These are phyloP conservation scores for Muricea muricata DNA, from an alignment of 92 coral and sea anemone species.

Conservation along the genomic window DNA sequence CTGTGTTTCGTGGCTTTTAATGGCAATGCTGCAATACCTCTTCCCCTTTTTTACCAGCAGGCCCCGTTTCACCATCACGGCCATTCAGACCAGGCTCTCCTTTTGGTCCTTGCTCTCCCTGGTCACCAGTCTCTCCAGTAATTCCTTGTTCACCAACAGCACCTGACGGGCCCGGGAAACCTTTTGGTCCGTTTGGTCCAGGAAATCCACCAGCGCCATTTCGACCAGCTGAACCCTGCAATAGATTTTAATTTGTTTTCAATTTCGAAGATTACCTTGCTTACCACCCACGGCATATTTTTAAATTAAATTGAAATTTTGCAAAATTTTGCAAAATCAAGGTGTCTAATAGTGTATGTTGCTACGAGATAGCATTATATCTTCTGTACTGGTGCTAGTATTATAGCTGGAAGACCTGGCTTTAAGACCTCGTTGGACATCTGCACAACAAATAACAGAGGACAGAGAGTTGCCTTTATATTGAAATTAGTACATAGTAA, in stretches of 20 bases:
- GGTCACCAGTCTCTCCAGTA: slow-evolving; percentile 1
- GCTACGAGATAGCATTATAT: too few species aligned
- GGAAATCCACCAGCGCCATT: slow-evolving; percentile 4
- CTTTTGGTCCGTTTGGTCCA: neutral
- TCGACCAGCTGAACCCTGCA: slow-evolving; percentile 3
- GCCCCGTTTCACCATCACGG: neutral
- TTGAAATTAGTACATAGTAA: too few species aligned
- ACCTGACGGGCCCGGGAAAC: neutral
- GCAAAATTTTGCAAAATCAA: too few species aligned
- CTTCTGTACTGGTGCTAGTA: too few species aligned
- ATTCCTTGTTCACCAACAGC: neutral
- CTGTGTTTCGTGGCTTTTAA: neutral
- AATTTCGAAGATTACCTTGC: too few species aligned
- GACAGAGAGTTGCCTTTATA: too few species aligned
- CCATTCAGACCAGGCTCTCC: slow-evolving; percentile 15
- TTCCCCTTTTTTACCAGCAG: slow-evolving; percentile 27
- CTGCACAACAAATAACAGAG: too few species aligned
- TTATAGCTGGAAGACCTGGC: too few species aligned
- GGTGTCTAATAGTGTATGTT: too few species aligned
- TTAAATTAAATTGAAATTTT: too few species aligned
- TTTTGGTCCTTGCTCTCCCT: neutral
- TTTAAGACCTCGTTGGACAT: too few species aligned
- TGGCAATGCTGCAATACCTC: neutral
- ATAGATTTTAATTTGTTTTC: neutral
- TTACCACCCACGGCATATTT: too few species aligned